Conservation (phyloP, 1,140 invertebrate species). For the Oncopodura yosiiana region DNA sequence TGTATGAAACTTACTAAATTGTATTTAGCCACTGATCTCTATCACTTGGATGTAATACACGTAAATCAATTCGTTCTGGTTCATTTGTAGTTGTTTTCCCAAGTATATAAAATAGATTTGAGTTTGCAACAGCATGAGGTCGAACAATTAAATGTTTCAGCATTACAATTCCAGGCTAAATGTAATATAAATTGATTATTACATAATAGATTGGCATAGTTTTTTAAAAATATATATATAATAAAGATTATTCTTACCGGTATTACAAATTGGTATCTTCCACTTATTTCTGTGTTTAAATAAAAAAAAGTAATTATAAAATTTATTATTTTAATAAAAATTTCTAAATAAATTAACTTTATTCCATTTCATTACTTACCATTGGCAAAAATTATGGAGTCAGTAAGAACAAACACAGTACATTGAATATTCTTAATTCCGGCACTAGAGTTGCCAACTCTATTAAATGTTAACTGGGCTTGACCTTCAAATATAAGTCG, state of each 20-base stretch:
- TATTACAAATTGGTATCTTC: slow-evolving; percentile 23
- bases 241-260: slow-evolving; percentile 14
- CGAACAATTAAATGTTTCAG: slow-evolving; percentile 80
- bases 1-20: slow-evolving; percentile 50
- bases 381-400: slow-evolving; percentile 14
- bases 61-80: slow-evolving; percentile 94
- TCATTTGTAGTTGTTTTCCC: slow-evolving; percentile 47
- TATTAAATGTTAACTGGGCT: slow-evolving; percentile 32
- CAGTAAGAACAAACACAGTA: slow-evolving; percentile 24
- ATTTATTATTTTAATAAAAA: too few relatives aligned
- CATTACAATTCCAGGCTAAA: slow-evolving; percentile 76
- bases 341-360: too few relatives aligned
- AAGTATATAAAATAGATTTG: slow-evolving; percentile 42
- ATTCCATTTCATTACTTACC: too few relatives aligned
- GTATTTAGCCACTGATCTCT: slow-evolving; percentile 78
- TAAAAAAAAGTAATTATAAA: slow-evolving; percentile 29
- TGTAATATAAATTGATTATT: slow-evolving; percentile 11
- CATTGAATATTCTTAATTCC: slow-evolving; percentile 15
- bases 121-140: slow-evolving; percentile 83
- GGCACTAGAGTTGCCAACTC: slow-evolving; percentile 10
- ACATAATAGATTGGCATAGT: not conserved
- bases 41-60: slow-evolving; percentile 77
- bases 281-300: slow-evolving; percentile 31
- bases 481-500: slow-evolving; percentile 54
- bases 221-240: not conserved